Percentiles rank a stretch among this genome's conserved stretches.
Conservation (phyloP, 2,888 invertebrate genomes). For the Pollenia griseotomentosa region DNA sequence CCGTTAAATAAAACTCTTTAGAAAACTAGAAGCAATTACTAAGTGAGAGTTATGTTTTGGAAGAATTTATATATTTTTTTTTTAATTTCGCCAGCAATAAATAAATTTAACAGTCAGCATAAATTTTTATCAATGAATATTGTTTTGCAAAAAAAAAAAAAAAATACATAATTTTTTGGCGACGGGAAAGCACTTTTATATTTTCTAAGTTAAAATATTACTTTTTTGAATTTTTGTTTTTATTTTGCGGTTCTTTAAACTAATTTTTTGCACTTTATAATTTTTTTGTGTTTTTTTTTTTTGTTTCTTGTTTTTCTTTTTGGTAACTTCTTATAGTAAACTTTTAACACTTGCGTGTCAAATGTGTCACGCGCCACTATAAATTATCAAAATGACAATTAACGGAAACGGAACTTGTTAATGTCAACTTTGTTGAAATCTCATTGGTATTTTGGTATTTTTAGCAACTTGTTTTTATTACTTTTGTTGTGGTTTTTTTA, state of each 20-base stretch:
- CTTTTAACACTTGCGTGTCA: conserved; percentile 76
- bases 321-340: conserved; percentile 62
- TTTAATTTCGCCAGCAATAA: conserved; percentile 35
- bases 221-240: conserved; percentile 32
- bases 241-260: conserved; percentile 24
- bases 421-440: conserved; percentile 54
- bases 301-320: conserved; percentile 19
- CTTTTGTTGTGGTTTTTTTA: conserved; percentile 27
- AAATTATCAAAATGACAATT: conserved; percentile 66
- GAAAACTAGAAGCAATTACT: conserved; percentile 19
- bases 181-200: conserved; percentile 37
- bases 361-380: conserved; percentile 75
- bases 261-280: conserved; percentile 62
- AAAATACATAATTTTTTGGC: conserved; percentile 29
- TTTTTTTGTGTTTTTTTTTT: conserved; percentile 48
- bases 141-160: not conserved
- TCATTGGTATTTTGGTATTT: conserved; percentile 15
- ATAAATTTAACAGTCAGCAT: conserved; percentile 38
- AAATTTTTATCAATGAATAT: not conserved
- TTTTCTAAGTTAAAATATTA: conserved; percentile 10
- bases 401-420: conserved; percentile 71
- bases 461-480: conserved; percentile 20
- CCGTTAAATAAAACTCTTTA: not conserved
- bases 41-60: conserved; percentile 25
- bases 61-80: conserved; percentile 1